Evolutionary conservation across 2,797 vertebrate species (phyloP), one percentile per base, ranked within the genome.

Genomic region (Sylvia borin): DNA sequence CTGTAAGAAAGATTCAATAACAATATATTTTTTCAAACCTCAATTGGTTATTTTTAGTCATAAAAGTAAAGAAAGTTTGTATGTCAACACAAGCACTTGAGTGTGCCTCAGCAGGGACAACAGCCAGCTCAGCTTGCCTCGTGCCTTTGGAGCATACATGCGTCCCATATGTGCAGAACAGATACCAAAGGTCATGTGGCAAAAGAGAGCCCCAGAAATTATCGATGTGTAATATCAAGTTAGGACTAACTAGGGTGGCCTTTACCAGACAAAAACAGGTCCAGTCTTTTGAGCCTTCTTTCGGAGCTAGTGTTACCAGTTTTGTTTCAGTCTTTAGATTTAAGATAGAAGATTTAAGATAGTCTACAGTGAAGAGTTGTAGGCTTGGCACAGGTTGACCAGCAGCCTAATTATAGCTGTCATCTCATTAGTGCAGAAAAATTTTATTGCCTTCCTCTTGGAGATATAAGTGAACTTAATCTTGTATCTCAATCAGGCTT

Each of bases 111-210:
- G 48, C 29, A 47, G 14, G 8, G n/a, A 45, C 12, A 42, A 32
- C 1, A 19, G 18, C 17, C 17, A 29, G 42, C 54, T 81, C 70
- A 45, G 38, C 19, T 24, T 65, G 50, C 38, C 29, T 22, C 1
- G 0, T 48, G 61, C 11, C 60, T 76, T 70, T 85, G 51, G 22
- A 54, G 48, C 4, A 3, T 3, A 13, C 11, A 14, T 5, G 24
- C 9, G 48, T n/a, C 60, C 47, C 5, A 0, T 13, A 42, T 0
- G 0, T 24, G 47, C 72, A 85, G 57, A 74, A 80, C 0, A 0
- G 45, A 61, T 12, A 55, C 21, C 2, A 1, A 74, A 55, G n/a
- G 22, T 19, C 43, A 48, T 9, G 60, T 50, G 51, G 26, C 21
- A 64, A 79, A 54, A 61, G 25, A 67, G 24, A 43, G 16, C 9